These are phyloP conservation scores for Clupea harengus DNA, from an alignment of 2,113 vertebrate species.

Conservation along the genomic window DNA sequence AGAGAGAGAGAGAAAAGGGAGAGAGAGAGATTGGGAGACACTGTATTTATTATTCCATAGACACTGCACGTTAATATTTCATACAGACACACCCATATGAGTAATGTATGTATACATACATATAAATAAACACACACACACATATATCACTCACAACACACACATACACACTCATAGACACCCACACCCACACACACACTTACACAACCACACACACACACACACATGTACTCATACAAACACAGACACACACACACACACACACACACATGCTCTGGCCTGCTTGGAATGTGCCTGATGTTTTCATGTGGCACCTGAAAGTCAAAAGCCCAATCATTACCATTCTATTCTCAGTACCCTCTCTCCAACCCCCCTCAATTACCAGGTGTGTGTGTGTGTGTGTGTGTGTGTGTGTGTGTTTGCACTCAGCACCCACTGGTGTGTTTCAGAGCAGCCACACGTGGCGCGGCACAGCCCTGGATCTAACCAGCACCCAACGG, in stretches of 20 bases:
- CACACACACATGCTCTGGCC: neutral
- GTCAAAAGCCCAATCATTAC: neutral
- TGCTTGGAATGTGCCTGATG: neutral
- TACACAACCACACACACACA: neutral
- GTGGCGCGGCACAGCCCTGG: slow-evolving; percentile 21
- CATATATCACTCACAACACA: neutral
- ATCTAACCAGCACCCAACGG: slow-evolving; percentile 15
- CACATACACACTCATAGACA: neutral
- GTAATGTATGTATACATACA: neutral
- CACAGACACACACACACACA: neutral
- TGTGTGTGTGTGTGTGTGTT: too few relatives aligned
- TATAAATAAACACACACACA: neutral
- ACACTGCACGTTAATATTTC: too few relatives aligned
- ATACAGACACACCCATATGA: too few relatives aligned
- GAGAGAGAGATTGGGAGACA: too few relatives aligned
- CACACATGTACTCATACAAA: neutral
- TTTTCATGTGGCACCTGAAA: neutral
- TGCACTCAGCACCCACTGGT: neutral
- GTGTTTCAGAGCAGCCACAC: neutral
- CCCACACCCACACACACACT: neutral
- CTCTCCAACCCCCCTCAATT: neutral
- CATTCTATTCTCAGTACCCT: slow-evolving; percentile 17
- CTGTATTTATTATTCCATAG: too few relatives aligned
- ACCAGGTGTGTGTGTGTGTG: slow-evolving; percentile 22
- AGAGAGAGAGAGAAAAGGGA: too few relatives aligned